Evolutionary conservation across 1,140 invertebrate genomes (phyloP).

Genomic region (Magallana gigas): DNA sequence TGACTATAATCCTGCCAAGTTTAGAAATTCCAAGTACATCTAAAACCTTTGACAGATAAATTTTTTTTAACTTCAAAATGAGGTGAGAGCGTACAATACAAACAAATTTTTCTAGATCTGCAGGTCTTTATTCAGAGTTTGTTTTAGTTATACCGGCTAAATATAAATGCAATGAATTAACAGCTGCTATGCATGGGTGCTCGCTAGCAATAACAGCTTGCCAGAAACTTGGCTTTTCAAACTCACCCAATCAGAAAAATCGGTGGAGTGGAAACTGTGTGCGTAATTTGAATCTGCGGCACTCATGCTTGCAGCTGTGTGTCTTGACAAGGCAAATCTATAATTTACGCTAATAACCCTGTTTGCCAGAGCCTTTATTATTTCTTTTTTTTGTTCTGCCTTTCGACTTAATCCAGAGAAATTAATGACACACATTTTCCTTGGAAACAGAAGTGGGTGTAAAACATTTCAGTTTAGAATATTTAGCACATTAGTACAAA

Average conservation of each 20-base stretch:
- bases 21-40: constrained; percentile 27
- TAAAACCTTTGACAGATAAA: background rate
- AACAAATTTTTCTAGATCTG: constrained; percentile 30
- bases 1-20: constrained; percentile 13
- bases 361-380: constrained; percentile 23
- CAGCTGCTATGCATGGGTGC: constrained; percentile 32
- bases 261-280: constrained; percentile 34
- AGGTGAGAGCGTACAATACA: constrained; percentile 32
- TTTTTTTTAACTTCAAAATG: constrained; percentile 2
- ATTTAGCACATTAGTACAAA: too few relatives aligned
- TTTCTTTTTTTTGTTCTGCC: background rate
- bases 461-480: too few relatives aligned
- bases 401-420: constrained; percentile 7
- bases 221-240: constrained; percentile 36
- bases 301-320: constrained; percentile 36
- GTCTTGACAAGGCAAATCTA: constrained; percentile 35
- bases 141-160: constrained; percentile 33
- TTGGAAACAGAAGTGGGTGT: background rate
- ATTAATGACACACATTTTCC: constrained; percentile 22
- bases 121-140: constrained; percentile 34
- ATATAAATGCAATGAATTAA: constrained; percentile 39
- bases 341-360: constrained; percentile 33
- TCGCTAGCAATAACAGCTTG: constrained; percentile 30
- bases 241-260: constrained; percentile 37
- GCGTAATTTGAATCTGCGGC: constrained; percentile 33